Percentiles rank a stretch among this genome's conserved stretches.
Conservation (phyloP, 2,113 vertebrate species). For the Channa argus region DNA sequence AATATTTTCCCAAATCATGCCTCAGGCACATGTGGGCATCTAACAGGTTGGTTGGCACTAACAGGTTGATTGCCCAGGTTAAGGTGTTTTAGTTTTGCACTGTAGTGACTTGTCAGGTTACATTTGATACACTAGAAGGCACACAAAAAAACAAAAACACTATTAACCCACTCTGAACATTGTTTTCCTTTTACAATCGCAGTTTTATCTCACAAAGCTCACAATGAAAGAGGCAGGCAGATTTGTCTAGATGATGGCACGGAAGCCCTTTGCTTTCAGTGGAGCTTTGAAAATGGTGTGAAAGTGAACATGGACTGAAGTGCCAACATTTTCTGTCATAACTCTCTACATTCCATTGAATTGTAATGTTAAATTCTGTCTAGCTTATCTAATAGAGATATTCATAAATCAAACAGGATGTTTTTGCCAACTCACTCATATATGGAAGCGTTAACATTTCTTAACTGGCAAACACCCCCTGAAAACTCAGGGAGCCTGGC, state of each 20-base stretch:
- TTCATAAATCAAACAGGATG: conserved; percentile 10
- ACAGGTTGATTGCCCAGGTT: too few species aligned
- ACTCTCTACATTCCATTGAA: not conserved
- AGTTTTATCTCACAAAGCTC: not conserved
- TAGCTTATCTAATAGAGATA: not conserved
- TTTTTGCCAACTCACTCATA: not conserved
- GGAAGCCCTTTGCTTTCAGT: not conserved
- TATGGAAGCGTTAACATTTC: not conserved
- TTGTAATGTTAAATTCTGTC: not conserved
- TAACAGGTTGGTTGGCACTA: conserved; percentile 6
- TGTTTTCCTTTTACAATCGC: not conserved
- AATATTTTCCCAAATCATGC: conserved; percentile 4
- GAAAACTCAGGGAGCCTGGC: not conserved
- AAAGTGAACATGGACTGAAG: not conserved
- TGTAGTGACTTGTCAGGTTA: too few species aligned
- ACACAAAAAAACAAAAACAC: too few species aligned
- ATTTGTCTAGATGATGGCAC: not conserved
- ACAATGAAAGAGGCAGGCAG: not conserved
- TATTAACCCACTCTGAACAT: too few species aligned
- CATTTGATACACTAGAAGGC: too few species aligned
- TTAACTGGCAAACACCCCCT: too few species aligned
- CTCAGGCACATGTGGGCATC: not conserved
- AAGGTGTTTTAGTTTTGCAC: not conserved
- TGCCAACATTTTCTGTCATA: not conserved
- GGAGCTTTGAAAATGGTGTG: too few species aligned